Base-by-base conservation (phyloP, 2,113 vertebrate genomes). In the Laticauda colubrina region DNA sequence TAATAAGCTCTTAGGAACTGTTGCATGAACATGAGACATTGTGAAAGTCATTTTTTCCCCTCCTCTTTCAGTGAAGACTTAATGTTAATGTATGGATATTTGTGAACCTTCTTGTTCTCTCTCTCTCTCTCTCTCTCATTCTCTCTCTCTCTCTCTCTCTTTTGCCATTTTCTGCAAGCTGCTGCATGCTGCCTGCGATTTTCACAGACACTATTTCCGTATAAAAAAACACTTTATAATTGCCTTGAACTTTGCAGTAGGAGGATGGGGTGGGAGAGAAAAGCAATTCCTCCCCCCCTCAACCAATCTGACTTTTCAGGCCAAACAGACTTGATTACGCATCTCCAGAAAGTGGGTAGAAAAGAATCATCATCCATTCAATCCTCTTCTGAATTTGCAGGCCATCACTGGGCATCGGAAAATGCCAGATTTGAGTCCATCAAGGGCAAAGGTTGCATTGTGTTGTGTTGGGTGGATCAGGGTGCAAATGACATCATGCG, bases 1-100 rank as follows among this genome's bases (percentile, higher is more conserved):
- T 97, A 96, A 96, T 97, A 96, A 96, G 96, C 97, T 96, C 95
- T 94, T 51, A 51, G 95, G 87, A 91, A 95, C 14, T 64, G 93
- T 96, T 55, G 90, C 94, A 95, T 96, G 96, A 94, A 55, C 1
- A 20, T 59, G 95, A 89, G 93, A 92, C 29, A 75, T 95, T 53
- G 57, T 88, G 95, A 95, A 59, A 21, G 91, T 57, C 61, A 91
- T 51, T 51, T 51, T 93, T 64, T 56, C 56, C 5, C 10, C 26
- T 11, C 26, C 75, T 34, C 10, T 56, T 55, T 6, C 93, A 95
- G 95, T 92, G 93, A 93, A 91, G 94, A 85, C 53, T 39, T 29
- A 94, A 94, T 90, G 92, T 94, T 96, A 95, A 97, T 96, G 95
- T 96, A 96, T 95, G 95, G 91, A 93, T 87, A 87, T 55, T 54